Evolutionary conservation across 2,888 invertebrate genomes (phyloP), one percentile per base, ranked within the genome.

Genomic region (Seira musarum): DNA sequence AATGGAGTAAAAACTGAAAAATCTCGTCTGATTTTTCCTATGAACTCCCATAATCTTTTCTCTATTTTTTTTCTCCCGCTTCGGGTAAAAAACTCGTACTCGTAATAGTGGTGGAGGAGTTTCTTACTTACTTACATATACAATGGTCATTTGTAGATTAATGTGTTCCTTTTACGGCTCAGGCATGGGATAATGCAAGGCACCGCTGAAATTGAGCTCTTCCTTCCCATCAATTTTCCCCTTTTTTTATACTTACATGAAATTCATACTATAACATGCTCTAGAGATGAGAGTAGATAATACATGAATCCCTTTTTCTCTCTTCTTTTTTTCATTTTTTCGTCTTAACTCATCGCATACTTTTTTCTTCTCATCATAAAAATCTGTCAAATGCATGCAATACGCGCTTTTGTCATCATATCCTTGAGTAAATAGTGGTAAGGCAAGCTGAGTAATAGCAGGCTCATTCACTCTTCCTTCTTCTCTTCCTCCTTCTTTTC

Each of bases 351-450:
- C 30, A 30, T 30, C 30, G 30, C 30, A 30, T 30, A 30, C 30
- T 49, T 25, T 74, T 24, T 40, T 74, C 68, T 66, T 53, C 74
- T 75, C 75, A 67, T 67, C 67, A 75, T 68, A 67, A 75, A 75
- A 75, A 75, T 75, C 75, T 75, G 75, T 75, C 75, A 75, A 63
- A 75, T 68, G 68, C 75, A 75, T 75, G 75, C 75, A 75, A 68
- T 75, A 67, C 40, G 24, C 61, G 67, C 68, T 68, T 75, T 75
- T 75, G 75, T 75, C 68, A 75, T 75, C 68, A 67, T 30, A 75
- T 75, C 75, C 75, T 75, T 75, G 75, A 75, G 75, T 75, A 75
- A 75, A 75, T 75, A 75, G 73, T 57, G 30, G 30, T 30, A 30
- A 75, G 49, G 67, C 63, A 67, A 61, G 75, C 61, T 60, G 46